Evolutionary conservation across 2,113 vertebrate species (phyloP).

Genomic region (Tautogolabrus adspersus): DNA sequence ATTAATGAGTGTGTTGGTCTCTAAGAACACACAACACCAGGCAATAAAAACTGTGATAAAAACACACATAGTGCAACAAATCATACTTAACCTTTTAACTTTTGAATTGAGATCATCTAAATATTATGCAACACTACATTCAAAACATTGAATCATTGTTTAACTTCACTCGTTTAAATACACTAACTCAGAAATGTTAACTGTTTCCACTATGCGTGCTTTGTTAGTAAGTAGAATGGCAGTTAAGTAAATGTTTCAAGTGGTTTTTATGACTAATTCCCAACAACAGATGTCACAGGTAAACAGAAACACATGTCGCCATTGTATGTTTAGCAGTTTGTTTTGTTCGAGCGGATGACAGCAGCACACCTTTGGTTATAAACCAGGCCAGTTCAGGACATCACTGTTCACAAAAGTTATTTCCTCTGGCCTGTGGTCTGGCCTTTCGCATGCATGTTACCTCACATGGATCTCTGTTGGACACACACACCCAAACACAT

Average conservation of each 20-base stretch:
- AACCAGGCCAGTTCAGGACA: slow-evolving; percentile 61
- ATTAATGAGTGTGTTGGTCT: background rate
- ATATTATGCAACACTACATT: background rate
- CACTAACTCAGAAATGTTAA: slow-evolving; percentile 11
- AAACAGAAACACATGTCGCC: slow-evolving; percentile 80
- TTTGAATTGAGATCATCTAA: background rate
- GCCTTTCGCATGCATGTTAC: slow-evolving; percentile 50
- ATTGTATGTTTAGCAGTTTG: slow-evolving; percentile 46
- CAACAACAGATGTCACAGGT: slow-evolving; percentile 68
- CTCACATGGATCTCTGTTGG: slow-evolving; percentile 34
- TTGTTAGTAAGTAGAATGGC: slow-evolving; percentile 49
- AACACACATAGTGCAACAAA: background rate
- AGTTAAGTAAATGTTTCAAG: slow-evolving; percentile 44
- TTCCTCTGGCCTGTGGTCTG: slow-evolving; percentile 62
- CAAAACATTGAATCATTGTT: background rate
- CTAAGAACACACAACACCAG: background rate
- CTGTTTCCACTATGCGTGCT: slow-evolving; percentile 38
- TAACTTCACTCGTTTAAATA: background rate
- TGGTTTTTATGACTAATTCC: slow-evolving; percentile 52
- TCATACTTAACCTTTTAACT: background rate
- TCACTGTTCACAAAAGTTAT: slow-evolving; percentile 68
- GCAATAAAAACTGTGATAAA: background rate
- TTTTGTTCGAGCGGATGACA: slow-evolving; percentile 68
- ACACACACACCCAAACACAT: slow-evolving; percentile 46
- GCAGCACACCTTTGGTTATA: slow-evolving; percentile 67